Evolutionary conservation across 2,888 invertebrate species (phyloP), one percentile per base, ranked within the genome.

Genomic region (Miltochrista miniata): DNA sequence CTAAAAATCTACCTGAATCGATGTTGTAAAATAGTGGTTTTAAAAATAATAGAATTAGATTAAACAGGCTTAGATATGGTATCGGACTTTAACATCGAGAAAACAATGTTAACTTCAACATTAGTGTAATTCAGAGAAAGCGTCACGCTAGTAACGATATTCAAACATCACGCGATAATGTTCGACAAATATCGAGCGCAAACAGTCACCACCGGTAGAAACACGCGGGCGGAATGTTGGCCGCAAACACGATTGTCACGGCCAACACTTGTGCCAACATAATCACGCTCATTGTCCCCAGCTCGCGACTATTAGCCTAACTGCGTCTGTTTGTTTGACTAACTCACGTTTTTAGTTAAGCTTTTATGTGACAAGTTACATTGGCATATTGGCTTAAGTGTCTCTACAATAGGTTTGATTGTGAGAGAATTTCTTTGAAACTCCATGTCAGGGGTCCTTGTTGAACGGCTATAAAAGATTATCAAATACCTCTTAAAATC

Each of bases 211-310:
- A 24, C 18, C 18, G 18, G 18, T 24, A 24, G 18, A 24, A 29
- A 43, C 9, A 14, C 29, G 7, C 37, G 46, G 13, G 40, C 56
- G 68, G 68, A 79, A 83, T 81, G 81, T 67, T 66, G 68, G 50
- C 56, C 45, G 59, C 70, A 70, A 69, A 72, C 72, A 72, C 54
- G 48, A 64, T 63, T 59, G 69, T 64, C 64, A 69, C 63, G 66
- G 44, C 45, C 51, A 56, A 65, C 87, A 87, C 85, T 83, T 87
- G 87, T 74, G 72, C 80, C 70, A 76, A 88, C 83, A 87, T 79
- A 81, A 87, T 87, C 85, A 68, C 62, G 48, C 43, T 45, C 48
- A 51, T 68, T 68, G 62, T 61, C 48, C 46, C 12, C 36, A 43
- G 13, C 55, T 18, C 38, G 30, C 41, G 48, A 57, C 45, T 64